Percentiles rank a stretch among this genome's conserved stretches.
These are phyloP conservation scores for Lutraria rhynchaena DNA, from an alignment of 1,140 invertebrate species.

Conservation along the genomic window DNA sequence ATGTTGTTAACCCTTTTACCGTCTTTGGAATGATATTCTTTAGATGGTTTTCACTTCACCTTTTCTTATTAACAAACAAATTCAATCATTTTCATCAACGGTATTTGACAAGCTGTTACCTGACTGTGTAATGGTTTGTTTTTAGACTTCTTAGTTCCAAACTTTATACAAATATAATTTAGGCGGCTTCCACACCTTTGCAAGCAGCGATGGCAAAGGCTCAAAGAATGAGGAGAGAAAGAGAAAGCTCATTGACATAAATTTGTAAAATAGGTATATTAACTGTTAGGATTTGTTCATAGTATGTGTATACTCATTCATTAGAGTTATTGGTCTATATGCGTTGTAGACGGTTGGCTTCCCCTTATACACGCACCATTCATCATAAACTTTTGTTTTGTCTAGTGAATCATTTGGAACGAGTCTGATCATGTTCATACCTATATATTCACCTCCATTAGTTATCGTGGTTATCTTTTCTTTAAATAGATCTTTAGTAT, in stretches of 20 bases:
- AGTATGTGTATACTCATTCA: not conserved
- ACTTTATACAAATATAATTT: conserved; percentile 19
- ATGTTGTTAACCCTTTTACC: too few relatives aligned
- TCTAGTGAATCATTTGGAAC: not conserved
- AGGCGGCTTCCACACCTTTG: conserved; percentile 22
- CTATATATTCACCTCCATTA: not conserved
- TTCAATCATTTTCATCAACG: too few relatives aligned
- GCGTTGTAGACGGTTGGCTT: not conserved
- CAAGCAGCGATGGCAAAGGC: conserved; percentile 52
- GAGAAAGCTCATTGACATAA: conserved; percentile 37
- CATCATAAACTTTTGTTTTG: not conserved
- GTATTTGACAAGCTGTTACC: too few relatives aligned
- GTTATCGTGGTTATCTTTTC: not conserved
- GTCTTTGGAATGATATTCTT: too few relatives aligned
- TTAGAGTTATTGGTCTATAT: not conserved
- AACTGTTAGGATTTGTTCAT: not conserved
- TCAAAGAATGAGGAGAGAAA: conserved; percentile 43
- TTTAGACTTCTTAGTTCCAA: too few relatives aligned
- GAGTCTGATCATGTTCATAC: not conserved
- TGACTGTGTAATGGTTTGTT: too few relatives aligned
- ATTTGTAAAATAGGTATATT: not conserved
- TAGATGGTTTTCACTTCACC: too few relatives aligned
- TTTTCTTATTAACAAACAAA: too few relatives aligned
- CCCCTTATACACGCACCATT: not conserved
- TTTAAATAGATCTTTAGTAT: conserved; percentile 15